These are phyloP conservation scores for Amphipoea lucens DNA, from an alignment of 2,888 invertebrate genomes.

Conservation along the genomic window DNA sequence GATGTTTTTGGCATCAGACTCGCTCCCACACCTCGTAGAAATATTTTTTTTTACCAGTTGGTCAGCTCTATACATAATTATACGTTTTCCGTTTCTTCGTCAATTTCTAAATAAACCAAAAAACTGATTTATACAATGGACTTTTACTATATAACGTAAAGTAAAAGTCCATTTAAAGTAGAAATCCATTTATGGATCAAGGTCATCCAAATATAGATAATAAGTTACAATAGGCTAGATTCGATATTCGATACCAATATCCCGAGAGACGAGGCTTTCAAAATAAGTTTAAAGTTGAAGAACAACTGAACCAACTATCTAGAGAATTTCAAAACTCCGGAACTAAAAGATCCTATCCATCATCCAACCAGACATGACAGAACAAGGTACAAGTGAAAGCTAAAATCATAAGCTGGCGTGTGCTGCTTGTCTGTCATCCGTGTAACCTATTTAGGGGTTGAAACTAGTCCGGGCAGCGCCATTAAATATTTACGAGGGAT, in stretches of 20 bases:
- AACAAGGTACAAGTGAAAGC: constrained; percentile 22
- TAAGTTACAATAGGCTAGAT: not conserved
- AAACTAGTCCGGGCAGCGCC: constrained; percentile 54
- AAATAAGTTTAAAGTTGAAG: constrained; percentile 2
- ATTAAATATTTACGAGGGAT: constrained; percentile 70
- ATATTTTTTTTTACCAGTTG: too few relatives aligned
- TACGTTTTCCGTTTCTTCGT: too few relatives aligned
- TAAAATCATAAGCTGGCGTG: constrained; percentile 48
- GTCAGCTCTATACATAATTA: too few relatives aligned
- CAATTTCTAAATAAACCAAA: too few relatives aligned
- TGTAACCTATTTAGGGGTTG: constrained; percentile 70
- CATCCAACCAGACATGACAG: not conserved
- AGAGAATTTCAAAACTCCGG: not conserved
- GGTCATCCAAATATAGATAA: not conserved
- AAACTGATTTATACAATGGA: too few relatives aligned
- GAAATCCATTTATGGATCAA: not conserved
- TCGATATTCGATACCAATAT: not conserved
- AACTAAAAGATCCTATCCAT: not conserved
- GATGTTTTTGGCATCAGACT: too few relatives aligned
- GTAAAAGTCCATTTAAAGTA: too few relatives aligned
- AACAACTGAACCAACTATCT: not conserved
- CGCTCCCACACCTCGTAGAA: too few relatives aligned
- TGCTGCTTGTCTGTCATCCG: constrained; percentile 49
- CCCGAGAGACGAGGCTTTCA: not conserved
- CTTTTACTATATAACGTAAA: too few relatives aligned